Percentiles rank a stretch among this genome's conserved stretches.
Conservation (phyloP, 2,113 vertebrate species). For the Hydrolagus affinis region DNA sequence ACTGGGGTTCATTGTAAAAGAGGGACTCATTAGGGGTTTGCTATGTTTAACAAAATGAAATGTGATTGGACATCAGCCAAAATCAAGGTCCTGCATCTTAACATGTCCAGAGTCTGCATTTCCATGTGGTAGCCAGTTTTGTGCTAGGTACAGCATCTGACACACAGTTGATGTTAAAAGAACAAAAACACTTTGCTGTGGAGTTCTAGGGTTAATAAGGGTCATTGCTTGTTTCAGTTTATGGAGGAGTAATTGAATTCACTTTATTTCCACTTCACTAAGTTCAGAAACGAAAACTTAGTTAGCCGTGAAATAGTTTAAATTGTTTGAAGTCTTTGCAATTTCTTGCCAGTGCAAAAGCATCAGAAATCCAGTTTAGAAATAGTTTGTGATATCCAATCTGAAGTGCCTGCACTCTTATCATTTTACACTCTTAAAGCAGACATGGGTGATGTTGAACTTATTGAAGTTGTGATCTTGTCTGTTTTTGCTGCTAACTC, state of each 20-base stretch:
- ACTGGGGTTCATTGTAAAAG: constrained; percentile 19
- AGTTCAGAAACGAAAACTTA: neutral
- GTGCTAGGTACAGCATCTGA: neutral
- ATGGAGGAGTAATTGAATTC: neutral
- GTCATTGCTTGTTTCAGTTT: constrained; percentile 10
- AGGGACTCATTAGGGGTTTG: constrained; percentile 1
- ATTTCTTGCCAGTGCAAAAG: neutral
- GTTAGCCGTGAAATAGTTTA: constrained; percentile 14
- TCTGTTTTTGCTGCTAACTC: neutral
- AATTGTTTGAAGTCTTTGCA: constrained; percentile 8
- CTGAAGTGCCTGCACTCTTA: neutral
- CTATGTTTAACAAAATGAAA: constrained; percentile 21
- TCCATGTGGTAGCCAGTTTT: neutral
- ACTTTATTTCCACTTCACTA: neutral
- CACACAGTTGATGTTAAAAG: neutral
- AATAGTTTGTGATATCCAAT: neutral
- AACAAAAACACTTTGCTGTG: neutral
- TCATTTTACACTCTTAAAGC: neutral
- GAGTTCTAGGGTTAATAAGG: neutral
- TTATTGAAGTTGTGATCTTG: neutral
- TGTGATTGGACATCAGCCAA: constrained; percentile 21
- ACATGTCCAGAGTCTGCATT: neutral
- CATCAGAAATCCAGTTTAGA: neutral
- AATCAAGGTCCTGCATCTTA: constrained; percentile 11
- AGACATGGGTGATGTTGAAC: neutral